Conservation (phyloP, 2,888 invertebrate species). For the Heteromurus nitidus region DNA sequence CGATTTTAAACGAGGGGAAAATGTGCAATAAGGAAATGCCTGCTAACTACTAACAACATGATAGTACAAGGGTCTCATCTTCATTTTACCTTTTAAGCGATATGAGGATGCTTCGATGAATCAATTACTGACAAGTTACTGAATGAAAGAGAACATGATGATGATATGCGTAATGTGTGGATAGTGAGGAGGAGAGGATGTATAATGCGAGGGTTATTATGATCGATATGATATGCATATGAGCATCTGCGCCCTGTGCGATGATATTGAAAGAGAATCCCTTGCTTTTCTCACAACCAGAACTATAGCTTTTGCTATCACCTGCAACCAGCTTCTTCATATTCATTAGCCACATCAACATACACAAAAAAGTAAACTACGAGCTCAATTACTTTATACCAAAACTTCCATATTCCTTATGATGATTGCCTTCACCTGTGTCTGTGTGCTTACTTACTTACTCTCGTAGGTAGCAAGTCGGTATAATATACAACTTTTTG, state of each 20-base stretch:
- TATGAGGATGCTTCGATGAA: background rate
- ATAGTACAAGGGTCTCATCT: background rate
- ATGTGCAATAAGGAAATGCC: background rate
- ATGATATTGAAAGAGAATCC: background rate
- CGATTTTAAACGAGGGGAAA: background rate
- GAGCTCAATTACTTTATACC: conserved; percentile 14
- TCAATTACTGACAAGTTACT: no score
- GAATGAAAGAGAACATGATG: background rate
- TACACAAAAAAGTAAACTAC: background rate
- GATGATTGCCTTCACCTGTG: conserved; percentile 27
- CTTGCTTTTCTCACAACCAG: background rate
- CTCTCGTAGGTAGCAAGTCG: no score
- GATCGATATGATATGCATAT: background rate
- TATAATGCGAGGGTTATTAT: no score
- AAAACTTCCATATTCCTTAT: background rate
- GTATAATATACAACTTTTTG: no score
- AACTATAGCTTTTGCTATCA: background rate
- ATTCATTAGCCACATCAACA: background rate
- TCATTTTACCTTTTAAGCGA: background rate
- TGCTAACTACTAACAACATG: no score
- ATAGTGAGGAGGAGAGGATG: no score
- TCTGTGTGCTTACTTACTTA: no score
- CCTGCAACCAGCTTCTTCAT: background rate
- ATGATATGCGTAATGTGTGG: background rate
- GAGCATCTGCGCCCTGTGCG: background rate